These are phyloP conservation scores for Rhagoletis pomonella DNA, from an alignment of 1,140 invertebrate genomes.

Conservation along the genomic window DNA sequence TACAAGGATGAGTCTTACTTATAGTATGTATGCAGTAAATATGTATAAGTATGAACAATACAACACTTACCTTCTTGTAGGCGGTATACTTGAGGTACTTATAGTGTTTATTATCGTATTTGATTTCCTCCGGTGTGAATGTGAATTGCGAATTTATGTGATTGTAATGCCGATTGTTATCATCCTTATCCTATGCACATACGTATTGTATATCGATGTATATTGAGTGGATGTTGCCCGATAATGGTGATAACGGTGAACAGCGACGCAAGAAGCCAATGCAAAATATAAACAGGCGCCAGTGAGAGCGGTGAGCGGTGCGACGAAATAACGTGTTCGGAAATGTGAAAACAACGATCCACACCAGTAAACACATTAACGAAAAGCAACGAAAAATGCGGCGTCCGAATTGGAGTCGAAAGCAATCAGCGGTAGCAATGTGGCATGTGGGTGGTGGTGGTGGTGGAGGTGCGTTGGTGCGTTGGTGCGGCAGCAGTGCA, in stretches of 20 bases:
- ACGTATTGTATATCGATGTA: not conserved
- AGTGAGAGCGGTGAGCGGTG: not conserved
- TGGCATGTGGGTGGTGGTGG: not conserved
- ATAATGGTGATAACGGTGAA: constrained; percentile 1
- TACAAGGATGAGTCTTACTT: too few relatives aligned
- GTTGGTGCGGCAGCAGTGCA: constrained; percentile 11
- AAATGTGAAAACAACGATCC: not conserved
- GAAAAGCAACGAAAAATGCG: not conserved
- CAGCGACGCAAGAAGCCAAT: not conserved
- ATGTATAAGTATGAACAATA: too few relatives aligned
- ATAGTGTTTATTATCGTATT: constrained; percentile 87
- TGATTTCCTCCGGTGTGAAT: constrained; percentile 85
- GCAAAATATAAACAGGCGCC: not conserved
- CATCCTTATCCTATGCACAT: constrained; percentile 68
- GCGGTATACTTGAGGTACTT: constrained; percentile 87
- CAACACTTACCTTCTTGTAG: constrained; percentile 77
- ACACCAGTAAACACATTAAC: constrained; percentile 18
- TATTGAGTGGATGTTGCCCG: not conserved
- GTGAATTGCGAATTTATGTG: constrained; percentile 77
- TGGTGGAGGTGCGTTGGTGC: not conserved
- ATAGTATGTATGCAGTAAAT: too few relatives aligned
- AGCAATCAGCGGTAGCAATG: not conserved
- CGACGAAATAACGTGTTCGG: not conserved
- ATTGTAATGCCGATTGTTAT: constrained; percentile 73
- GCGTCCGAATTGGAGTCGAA: not conserved